Evolutionary conservation across 92 coral and sea anemone species (phyloP), one percentile per base, ranked within the genome.

Genomic region (Bergia puertoricense): DNA sequence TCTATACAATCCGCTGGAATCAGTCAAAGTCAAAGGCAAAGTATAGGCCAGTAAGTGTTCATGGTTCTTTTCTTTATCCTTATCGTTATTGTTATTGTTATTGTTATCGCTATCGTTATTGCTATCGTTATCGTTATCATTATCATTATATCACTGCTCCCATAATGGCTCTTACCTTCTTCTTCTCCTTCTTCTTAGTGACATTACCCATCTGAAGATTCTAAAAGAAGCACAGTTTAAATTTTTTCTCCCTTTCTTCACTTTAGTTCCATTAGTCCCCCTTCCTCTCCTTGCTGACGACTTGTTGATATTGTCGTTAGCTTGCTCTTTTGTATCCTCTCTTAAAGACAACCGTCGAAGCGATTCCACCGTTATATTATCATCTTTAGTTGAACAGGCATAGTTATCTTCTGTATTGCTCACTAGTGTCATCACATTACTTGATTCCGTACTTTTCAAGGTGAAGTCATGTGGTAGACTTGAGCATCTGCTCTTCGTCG

Each of bases 151-250:
- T 39, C 5, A 15, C 7, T 74, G 22, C 13, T 74, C n/a, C 20
- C 10, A n/a, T 11, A 81, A 11, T 1, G 37, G 73, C 2, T 37
- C 67, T 71, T 84, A 84, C 87, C 87, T 71, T 71, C 36, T 71
- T 36, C 75, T 84, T 37, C 69, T 23, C 38, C 79, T 50, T 46
- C 87, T 69, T 84, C 66, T 13, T 37, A 84, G 4, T 7, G 87
- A 45, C 13, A 79, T 69, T 71, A 84, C 48, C 87, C 87, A 84
- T 20, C 40, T 46, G 9, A 69, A 71, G 15, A 84, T 23, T 73
- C 87, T 72, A 71, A 84, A 84, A 39, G 38, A 46, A n/a, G 77
- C 44, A 50, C 67, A 54, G 37, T 39, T 84, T 38, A 6, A 13
- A 4, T 22, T 62, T 23, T 62, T 62, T 14, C 20, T 62, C 5